Base-by-base conservation (phyloP, 2,113 vertebrate genomes). In the Sigmodon hispidus region DNA sequence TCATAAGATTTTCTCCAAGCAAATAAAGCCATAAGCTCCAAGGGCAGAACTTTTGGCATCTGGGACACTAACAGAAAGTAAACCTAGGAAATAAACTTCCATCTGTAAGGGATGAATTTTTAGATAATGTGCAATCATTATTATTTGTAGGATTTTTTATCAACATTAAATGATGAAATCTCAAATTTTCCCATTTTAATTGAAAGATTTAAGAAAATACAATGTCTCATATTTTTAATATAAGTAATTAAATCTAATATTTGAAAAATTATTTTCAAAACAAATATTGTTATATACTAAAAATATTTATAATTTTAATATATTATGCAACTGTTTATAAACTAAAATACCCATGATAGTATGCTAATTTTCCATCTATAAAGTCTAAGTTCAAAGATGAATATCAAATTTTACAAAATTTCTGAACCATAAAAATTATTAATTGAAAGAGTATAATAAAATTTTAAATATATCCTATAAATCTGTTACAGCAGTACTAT, bases 21-120 rank as follows among this genome's bases (percentile, higher is more conserved):
- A 92, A 87, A 94, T 84, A 91, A 92, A 93, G 52, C 57, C 63
- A 90, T 5, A 87, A 86, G 26, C 63, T 92, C n/a, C 11, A 69
- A 55, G 11, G 50, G 6, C 26, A 96, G 55, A 73, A 86, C 83
- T 50, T 11, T 65, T 75, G 57, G 70, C 69, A 93, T 83, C 72
- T 91, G 19, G 31, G 26, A 91, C 17, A 43, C 9, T 67, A 61
- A 85, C 7, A 83, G 9, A 11, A 96, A 95, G 89, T 81, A 36
- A 48, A 89, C 52, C 43, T 19, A 69, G 24, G 69, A 90, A 91
- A 91, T 24, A 86, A 94, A 81, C 31, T 11, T 90, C 79, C 77
- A 45, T 50, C 79, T 88, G 2, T 85, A 70, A 92, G 34, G 69
- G 3, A 6, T 43, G 7, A 90, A 87, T 50, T 96, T 96, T 86